Evolutionary conservation across 2,888 invertebrate species (phyloP).

Genomic region (Archips crataeganus): DNA sequence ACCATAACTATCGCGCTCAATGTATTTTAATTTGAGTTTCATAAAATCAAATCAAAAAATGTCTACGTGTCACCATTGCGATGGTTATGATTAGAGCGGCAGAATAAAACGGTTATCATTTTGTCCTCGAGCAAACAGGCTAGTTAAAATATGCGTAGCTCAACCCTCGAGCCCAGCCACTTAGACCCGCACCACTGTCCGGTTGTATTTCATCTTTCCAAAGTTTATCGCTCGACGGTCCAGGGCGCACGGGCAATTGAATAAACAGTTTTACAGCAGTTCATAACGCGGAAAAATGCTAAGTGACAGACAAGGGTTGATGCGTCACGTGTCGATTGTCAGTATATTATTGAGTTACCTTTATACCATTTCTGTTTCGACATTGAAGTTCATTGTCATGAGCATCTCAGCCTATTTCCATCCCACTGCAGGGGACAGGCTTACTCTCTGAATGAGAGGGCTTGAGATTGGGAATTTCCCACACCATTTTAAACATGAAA

Average conservation of each 20-base stretch:
- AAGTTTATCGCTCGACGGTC: slow-evolving; percentile 72
- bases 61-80: too few species aligned
- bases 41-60: too few species aligned
- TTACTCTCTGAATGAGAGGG: too few species aligned
- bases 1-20: too few species aligned
- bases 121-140: slow-evolving; percentile 41
- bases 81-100: too few species aligned
- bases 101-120: not conserved
- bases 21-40: too few species aligned
- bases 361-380: not conserved
- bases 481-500: too few species aligned
- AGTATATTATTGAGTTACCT: not conserved
- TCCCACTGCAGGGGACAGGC: too few species aligned
- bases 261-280: slow-evolving; percentile 42
- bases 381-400: not conserved
- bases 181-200: slow-evolving; percentile 61
- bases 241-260: slow-evolving; percentile 69
- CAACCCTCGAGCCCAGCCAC: slow-evolving; percentile 55
- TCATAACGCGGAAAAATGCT: slow-evolving; percentile 33
- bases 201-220: slow-evolving; percentile 77
- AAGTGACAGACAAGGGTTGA: slow-evolving; percentile 28
- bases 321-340: slow-evolving; percentile 13
- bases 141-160: slow-evolving; percentile 51
- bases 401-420: too few species aligned
- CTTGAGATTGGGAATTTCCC: too few species aligned